Conservation (phyloP, 2,888 invertebrate genomes). For the Scaeva pyrastri region DNA sequence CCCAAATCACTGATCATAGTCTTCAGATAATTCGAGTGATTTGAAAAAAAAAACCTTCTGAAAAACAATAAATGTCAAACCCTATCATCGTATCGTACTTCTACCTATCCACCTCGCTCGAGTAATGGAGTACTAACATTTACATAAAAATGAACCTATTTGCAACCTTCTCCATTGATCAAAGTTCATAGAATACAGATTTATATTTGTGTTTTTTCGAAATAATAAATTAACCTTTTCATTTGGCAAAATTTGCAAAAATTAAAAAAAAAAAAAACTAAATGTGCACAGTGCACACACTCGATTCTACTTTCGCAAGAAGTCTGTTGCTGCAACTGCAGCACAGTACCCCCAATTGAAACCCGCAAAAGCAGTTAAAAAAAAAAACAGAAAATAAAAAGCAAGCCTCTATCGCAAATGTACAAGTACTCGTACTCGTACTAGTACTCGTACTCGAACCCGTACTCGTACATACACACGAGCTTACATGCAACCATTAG, state of each 20-base stretch:
- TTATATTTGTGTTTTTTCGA: background rate
- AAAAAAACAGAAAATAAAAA: conserved; percentile 26
- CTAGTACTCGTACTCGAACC: no score
- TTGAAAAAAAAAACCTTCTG: no score
- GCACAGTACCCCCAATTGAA: conserved; percentile 49
- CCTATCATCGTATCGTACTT: no score
- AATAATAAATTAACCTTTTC: conserved; percentile 58
- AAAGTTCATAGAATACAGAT: conserved; percentile 40
- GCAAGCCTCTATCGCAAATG: conserved; percentile 30
- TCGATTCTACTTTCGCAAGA: conserved; percentile 66
- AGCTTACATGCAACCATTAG: conserved; percentile 65
- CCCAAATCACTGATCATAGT: no score
- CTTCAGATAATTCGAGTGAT: no score
- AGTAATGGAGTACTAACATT: background rate
- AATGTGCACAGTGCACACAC: background rate
- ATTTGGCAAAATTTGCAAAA: conserved; percentile 44
- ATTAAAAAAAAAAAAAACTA: background rate
- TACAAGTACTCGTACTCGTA: no score
- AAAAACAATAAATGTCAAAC: no score
- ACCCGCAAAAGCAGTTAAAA: background rate
- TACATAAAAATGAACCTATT: background rate
- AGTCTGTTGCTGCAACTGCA: conserved; percentile 49
- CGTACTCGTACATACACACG: no score
- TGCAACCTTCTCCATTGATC: conserved; percentile 44
- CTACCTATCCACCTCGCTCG: background rate